A percentile compares a stretch with the other conserved stretches of the same genome.
phyloP scores from a whole-genome alignment of 2,113 vertebrate genomes.

The Bostrychus sinensis region DNA sequence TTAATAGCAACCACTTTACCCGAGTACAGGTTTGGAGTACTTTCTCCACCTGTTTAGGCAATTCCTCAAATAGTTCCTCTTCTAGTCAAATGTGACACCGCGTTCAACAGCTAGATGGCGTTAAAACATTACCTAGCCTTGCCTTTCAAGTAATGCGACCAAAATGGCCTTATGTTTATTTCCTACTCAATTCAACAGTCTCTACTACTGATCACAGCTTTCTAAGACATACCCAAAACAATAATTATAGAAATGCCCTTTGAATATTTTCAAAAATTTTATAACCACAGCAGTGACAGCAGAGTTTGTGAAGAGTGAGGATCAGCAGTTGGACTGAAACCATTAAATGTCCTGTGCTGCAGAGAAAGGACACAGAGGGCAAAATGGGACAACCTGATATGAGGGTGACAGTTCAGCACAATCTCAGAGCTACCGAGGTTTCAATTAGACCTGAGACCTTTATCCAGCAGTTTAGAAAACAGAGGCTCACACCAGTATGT shows the following conservation, averaged over 20 bases:
- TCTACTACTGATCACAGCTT: too few species aligned
- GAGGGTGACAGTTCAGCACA: constrained; percentile 34
- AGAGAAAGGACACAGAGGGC: constrained; percentile 26
- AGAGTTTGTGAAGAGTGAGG: constrained; percentile 10
- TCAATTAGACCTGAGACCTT: constrained; percentile 55
- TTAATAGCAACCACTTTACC: too few species aligned
- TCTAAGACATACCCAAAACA: too few species aligned
- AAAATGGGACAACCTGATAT: constrained; percentile 26
- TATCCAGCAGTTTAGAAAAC: constrained; percentile 40
- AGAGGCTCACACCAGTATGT: constrained; percentile 5
- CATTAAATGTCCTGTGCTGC: constrained; percentile 33
- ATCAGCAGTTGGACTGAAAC: constrained; percentile 24
- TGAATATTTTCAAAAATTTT: constrained; percentile 25
- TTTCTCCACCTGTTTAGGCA: too few species aligned
- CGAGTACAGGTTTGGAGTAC: too few species aligned
- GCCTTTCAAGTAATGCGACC: neutral
- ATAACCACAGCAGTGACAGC: constrained; percentile 29
- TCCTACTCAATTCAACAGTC: neutral
- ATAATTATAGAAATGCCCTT: too few species aligned
- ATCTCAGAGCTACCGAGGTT: constrained; percentile 38
- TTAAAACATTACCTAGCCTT: constrained; percentile 40
- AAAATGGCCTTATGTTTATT: neutral
- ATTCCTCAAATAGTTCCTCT: too few species aligned
- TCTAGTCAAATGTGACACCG: constrained; percentile 42
- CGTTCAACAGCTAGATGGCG: constrained; percentile 61